Base-by-base conservation (phyloP, 2,888 invertebrate species). In the Noctuana brunneofusca region DNA sequence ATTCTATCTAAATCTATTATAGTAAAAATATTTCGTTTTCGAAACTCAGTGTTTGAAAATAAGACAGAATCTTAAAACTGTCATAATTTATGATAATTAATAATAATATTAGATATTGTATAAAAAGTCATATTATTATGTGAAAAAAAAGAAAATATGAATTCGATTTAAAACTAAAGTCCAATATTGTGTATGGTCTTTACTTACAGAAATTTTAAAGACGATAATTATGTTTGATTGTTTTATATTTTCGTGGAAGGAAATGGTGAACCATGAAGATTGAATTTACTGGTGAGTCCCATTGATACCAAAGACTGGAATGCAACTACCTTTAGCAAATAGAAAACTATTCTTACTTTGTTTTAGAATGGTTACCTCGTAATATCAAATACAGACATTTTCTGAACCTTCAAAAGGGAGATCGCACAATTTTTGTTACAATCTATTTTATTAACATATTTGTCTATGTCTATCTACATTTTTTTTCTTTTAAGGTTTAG, bases 231-330 rank as follows among this genome's bases (percentile, higher is more conserved):
- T 38, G 9, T 54, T 14, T 54, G 38, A 41, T 54, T 54, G 14
- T 52, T 20, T 41, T 41, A 14, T 14, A 24, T 46, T 14, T 14
- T 41, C 14, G 14, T 54, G 20, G 24, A 5, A 32, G 22, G 9
- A 11, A 4, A 5, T 14, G 22, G 30, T 48, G 57, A 22, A 35
- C 11, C 35, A 4, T 58, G 18, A 1, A 32, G 32, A 20, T 48
- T 12, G 46, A 27, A 16, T 14, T 18, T 48, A n/a, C 5, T 24
- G 30, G 48, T 49, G 35, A 58, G 57, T 58, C 35, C 35, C 57
- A 38, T 41, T 58, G 27, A 52, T 59, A 59, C 58, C 58, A 59
- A 59, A 59, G 58, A 59, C 58, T 59, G 58, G 52, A 52, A 52
- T 52, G 20, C 52, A 43, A 58, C 24, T 58, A 32, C 8, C 8